Evolutionary conservation across 2,113 vertebrate species (phyloP).

Genomic region (Paradisaea rubra): DNA sequence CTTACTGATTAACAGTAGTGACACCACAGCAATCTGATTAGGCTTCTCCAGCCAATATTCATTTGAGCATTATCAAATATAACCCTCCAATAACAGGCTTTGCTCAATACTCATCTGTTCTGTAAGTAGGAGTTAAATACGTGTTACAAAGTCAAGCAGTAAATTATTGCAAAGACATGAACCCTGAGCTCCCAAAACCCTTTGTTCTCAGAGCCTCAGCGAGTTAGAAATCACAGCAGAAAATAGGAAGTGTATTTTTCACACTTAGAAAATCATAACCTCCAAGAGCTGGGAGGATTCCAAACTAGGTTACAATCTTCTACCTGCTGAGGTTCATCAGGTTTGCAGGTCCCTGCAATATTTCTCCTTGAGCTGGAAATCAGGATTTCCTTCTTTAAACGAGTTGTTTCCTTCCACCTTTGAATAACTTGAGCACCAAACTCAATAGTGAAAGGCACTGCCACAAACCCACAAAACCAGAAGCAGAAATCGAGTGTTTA

Average conservation of each 20-base stretch:
- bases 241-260: background rate
- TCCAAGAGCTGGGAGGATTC: background rate
- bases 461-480: background rate
- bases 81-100: background rate
- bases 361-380: background rate
- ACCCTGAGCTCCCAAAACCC: background rate
- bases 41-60: background rate
- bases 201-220: background rate
- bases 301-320: background rate
- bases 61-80: background rate
- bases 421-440: background rate
- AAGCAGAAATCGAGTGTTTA: background rate
- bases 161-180: background rate
- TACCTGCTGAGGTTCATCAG: background rate
- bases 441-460: background rate
- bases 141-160: background rate
- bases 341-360: background rate
- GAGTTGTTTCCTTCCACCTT: background rate
- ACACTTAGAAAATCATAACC: background rate
- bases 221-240: background rate
- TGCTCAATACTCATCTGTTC: background rate
- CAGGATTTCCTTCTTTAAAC: background rate
- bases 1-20: background rate
- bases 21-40: background rate
- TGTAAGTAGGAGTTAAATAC: background rate